These are phyloP conservation scores for Rhabdornis inornatus DNA, from an alignment of 2,113 vertebrate species.

Conservation along the genomic window DNA sequence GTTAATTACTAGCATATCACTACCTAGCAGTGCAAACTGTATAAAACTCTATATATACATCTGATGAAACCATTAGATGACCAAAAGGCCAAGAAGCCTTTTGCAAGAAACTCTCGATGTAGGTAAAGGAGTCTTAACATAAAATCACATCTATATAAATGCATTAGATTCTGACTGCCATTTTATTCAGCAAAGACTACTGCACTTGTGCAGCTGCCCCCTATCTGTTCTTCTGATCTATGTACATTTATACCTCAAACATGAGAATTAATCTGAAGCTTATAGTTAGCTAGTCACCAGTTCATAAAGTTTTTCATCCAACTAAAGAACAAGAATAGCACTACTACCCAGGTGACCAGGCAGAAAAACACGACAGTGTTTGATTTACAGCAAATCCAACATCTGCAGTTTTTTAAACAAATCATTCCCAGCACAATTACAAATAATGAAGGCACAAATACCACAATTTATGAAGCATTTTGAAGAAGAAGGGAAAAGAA, in stretches of 20 bases:
- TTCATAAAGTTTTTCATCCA: neutral
- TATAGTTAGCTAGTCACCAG: neutral
- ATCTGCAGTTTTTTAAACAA: neutral
- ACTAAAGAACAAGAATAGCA: neutral
- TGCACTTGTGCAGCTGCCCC: neutral
- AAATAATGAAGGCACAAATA: neutral
- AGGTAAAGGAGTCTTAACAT: neutral
- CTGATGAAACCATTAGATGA: neutral
- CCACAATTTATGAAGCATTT: neutral
- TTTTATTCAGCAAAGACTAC: neutral
- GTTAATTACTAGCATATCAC: neutral
- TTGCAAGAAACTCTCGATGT: neutral
- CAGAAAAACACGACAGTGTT: neutral
- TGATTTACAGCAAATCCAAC: neutral
- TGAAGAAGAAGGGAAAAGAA: accelerated
- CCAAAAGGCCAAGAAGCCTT: neutral
- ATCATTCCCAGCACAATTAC: neutral
- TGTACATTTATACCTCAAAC: neutral
- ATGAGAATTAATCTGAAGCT: neutral
- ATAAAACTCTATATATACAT: neutral
- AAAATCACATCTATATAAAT: neutral
- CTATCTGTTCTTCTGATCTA: neutral
- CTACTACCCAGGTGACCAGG: neutral
- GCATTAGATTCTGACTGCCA: neutral
- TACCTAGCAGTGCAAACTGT: neutral